phyloP scores from a whole-genome alignment of 53 echinoderm and acorn worm species.

The Paracentrotus lividus region DNA sequence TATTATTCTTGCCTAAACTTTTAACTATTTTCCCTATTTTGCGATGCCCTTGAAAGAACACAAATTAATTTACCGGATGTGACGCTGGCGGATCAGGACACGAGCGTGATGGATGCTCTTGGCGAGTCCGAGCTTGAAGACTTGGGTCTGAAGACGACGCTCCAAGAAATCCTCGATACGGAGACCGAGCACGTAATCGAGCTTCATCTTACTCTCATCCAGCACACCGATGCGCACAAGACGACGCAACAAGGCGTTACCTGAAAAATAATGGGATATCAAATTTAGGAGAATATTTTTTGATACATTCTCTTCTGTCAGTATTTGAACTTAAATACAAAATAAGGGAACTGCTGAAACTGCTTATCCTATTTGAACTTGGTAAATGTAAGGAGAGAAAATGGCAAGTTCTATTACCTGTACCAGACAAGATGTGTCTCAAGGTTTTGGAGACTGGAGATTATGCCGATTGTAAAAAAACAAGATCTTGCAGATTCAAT shows the following conservation, averaged over 20 bases:
- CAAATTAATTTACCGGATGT: conserved; percentile 87
- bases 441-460: no score
- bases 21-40: no score
- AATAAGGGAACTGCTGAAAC: no score
- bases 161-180: conserved; percentile 99
- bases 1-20: no score
- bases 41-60: neutral
- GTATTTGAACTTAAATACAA: no score
- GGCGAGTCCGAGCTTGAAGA: conserved; percentile 97
- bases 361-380: no score
- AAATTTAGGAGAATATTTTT: neutral
- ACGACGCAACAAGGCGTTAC: conserved; percentile 98
- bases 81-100: conserved; percentile 98
- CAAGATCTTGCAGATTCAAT: no score
- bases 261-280: conserved; percentile 49
- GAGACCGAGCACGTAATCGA: conserved; percentile 99
- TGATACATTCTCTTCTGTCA: no score
- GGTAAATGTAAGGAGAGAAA: no score
- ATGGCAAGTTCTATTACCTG: no score
- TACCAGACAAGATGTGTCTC: no score
- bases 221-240: conserved; percentile 98
- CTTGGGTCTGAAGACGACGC: conserved; percentile 98
- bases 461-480: no score
- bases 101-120: conserved; percentile 99
- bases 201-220: conserved; percentile 99